Evolutionary conservation across 2,888 invertebrate genomes (phyloP).

Genomic region (Endotricha flammealis): DNA sequence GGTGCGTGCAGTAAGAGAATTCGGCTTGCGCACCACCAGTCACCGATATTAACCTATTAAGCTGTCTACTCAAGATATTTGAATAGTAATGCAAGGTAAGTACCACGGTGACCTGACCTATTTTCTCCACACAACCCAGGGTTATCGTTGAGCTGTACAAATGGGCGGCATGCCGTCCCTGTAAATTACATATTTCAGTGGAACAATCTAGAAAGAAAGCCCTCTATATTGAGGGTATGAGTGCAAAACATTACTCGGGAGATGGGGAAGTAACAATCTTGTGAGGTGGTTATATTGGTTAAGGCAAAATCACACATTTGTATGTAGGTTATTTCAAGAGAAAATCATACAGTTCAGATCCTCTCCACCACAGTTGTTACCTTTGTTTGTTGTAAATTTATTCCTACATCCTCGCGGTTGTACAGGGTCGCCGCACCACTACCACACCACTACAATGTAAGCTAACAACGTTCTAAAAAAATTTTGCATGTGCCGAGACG

Average conservation of each 20-base stretch:
- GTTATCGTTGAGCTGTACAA: slow-evolving; percentile 19
- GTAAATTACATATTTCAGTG: slow-evolving; percentile 19
- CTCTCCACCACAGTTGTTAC: no score
- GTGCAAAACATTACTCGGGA: not conserved
- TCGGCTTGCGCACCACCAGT: not conserved
- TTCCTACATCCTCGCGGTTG: no score
- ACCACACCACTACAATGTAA: no score
- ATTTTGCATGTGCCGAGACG: no score
- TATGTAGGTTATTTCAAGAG: no score
- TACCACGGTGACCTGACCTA: slow-evolving; percentile 12
- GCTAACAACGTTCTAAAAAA: no score
- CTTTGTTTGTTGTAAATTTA: no score
- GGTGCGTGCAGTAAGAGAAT: not conserved
- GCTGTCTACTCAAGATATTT: slow-evolving; percentile 3
- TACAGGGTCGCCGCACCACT: no score
- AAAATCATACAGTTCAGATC: no score
- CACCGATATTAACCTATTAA: slow-evolving; percentile 2
- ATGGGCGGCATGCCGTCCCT: slow-evolving; percentile 18
- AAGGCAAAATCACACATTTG: not conserved
- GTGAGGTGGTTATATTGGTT: not conserved
- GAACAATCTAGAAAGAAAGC: slow-evolving; percentile 10
- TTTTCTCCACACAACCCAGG: slow-evolving; percentile 10
- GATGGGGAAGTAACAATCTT: not conserved
- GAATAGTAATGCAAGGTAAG: slow-evolving; percentile 8
- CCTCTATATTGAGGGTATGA: slow-evolving; percentile 3